Evolutionary conservation across 2,113 vertebrate genomes (phyloP), one percentile per base, ranked within the genome.

Genomic region (Forbesichthys agassizii): DNA sequence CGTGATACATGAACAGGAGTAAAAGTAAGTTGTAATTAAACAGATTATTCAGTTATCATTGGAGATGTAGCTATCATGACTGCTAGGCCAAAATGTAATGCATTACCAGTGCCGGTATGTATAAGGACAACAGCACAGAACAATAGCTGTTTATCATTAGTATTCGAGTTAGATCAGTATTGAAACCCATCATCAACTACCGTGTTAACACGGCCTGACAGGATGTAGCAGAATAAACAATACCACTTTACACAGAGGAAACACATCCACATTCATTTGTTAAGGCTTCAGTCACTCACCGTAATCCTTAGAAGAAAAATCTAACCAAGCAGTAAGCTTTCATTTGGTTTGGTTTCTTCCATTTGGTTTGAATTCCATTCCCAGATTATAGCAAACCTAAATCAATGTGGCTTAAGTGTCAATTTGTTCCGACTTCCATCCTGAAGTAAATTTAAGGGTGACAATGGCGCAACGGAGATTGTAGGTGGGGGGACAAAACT

Each of bases 1-100:
- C 36, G 7, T 42, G 7, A 42, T 42, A 42, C 36, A 73, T 61
- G 69, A 72, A 60, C 68, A 55, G 60, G 13, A 69, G 64, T 74
- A 68, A 79, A 80, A 71, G 75, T 89, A 90, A 88, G 83, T 79
- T 73, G 67, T 48, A 61, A 61, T 70, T 77, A 73, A 85, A 73
- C 48, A 75, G 63, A 79, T 86, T 79, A 85, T 83, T 80, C 75
- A 60, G 76, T 78, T 75, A 82, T 90, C 79, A 75, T 86, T 66
- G 27, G 68, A 74, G 80, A 68, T 64, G 71, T 58, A 67, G 65
- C 74, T 78, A 76, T 72, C 62, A 74, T 84, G 76, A 83, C 82
- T 77, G 77, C 80, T 83, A 81, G 82, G 73, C 82, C 71, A 69
- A 71, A 79, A 77, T 49, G 71, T 79, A 73, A 56, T 59, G 71